A percentile compares a stretch with the other conserved stretches of the same genome.
These are phyloP conservation scores for Pentalonia nigronervosa DNA, from an alignment of 1,140 invertebrate species.

Conservation along the genomic window DNA sequence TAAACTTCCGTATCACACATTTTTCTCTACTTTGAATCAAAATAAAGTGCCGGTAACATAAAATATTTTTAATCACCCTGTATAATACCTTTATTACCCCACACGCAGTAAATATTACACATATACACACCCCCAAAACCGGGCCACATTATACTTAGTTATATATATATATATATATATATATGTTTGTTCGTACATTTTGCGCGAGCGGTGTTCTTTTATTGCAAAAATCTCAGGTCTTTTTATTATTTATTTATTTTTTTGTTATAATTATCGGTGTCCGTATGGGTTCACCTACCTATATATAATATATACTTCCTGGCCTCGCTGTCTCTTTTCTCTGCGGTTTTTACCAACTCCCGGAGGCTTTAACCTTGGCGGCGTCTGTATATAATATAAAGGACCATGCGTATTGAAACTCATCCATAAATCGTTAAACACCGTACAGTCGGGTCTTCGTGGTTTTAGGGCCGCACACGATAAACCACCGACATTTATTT, in stretches of 20 bases:
- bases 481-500: conserved; percentile 4
- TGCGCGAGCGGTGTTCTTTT: background rate
- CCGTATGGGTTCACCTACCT: background rate
- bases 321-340: background rate
- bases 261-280: conserved; percentile 39
- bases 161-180: background rate
- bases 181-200: background rate
- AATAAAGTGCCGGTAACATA: too few species aligned
- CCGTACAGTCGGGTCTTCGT: background rate
- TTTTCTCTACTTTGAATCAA: too few species aligned
- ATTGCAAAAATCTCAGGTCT: conserved; percentile 30
- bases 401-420: background rate
- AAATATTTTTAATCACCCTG: too few species aligned
- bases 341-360: background rate
- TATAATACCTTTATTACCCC: background rate
- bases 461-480: background rate
- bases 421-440: conserved; percentile 33
- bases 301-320: conserved; percentile 33
- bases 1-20: too few species aligned
- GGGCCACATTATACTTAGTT: background rate
- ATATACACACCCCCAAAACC: background rate
- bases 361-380: conserved; percentile 18
- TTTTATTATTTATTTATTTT: conserved; percentile 33
- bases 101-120: background rate
- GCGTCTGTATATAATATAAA: background rate